Evolutionary conservation across 2,797 vertebrate genomes (phyloP), one percentile per base, ranked within the genome.

Genomic region (Mormyrus hasselquistii): DNA sequence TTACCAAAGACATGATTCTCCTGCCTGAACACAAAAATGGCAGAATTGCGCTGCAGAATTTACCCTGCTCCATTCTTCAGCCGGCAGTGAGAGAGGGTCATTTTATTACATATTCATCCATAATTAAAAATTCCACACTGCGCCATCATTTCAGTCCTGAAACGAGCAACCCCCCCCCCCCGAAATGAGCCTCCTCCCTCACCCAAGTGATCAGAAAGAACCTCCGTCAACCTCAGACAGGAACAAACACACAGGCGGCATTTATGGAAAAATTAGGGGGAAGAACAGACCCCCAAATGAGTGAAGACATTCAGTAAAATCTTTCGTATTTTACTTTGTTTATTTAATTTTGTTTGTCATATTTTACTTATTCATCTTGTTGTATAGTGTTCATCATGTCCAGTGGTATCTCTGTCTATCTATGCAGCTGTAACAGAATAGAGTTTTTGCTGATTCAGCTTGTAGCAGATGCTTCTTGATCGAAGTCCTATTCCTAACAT

Each of bases 41-140:
- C 62, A 52, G 47, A 16, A 86, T 29, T 50, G 2, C 3, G 7
- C 4, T 29, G 50, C 85, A 57, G 29, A 86, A 57, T 57, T 16
- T 29, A 12, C 9, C 14, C 25, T 25, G 10, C 25, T 19, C 29
- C 52, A 38, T 41, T 52, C 29, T 25, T 57, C 53, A 41, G 29
- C 2, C 6, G 4, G 53, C 25, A 38, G 85, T 41, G 14, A 41
- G 53, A 44, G 22, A 86, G 6, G 53, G 29, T 19, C 34, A 87
- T 55, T 87, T 57, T 29, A 87, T 87, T 87, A 59, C 34, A 87
- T 87, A 44, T 87, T 87, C 52, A 87, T 57, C 50, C 14, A 59
- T 55, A 87, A 59, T 87, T 41, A 59, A 87, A n/a, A 16, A 59
- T 86, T 86, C 47, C 53, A 87, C 53, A 19, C 19, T 19, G 50